Percentiles rank a stretch among this genome's conserved stretches.
Evolutionary conservation across 2,797 vertebrate species (phyloP).

Genomic region (Sparidentex hasta): DNA sequence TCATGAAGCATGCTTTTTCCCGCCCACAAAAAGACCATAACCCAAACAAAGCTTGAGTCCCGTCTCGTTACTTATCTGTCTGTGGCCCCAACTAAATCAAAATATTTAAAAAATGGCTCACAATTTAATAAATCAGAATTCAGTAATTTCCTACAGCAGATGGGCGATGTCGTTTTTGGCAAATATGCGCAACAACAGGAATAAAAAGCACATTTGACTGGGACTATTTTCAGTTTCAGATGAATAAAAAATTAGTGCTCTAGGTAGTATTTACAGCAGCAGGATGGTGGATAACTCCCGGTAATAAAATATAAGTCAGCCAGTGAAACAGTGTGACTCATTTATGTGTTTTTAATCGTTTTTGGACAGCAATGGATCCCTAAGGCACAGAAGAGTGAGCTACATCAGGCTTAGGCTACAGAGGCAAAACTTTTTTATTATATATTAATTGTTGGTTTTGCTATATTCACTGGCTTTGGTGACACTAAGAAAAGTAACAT

Average conservation of each 20-base stretch:
- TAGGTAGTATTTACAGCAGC: constrained; percentile 14
- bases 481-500: not conserved
- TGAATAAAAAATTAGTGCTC: constrained; percentile 14
- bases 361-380: constrained; percentile 1
- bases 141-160: not conserved
- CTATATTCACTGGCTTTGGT: not conserved
- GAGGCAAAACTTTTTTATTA: not conserved
- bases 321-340: not conserved
- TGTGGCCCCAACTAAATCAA: not conserved
- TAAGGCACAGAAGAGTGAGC: not conserved
- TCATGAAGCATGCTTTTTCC: not conserved
- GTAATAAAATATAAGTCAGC: constrained; percentile 2
- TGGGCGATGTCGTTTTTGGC: not conserved
- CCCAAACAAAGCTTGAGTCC: not conserved
- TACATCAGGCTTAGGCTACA: not conserved
- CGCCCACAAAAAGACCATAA: not conserved
- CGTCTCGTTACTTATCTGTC: not conserved
- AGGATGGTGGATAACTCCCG: not conserved
- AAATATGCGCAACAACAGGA: not conserved
- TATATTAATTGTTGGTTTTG: not conserved
- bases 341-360: constrained; percentile 14
- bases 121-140: not conserved
- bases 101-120: not conserved
- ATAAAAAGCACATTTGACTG: not conserved
- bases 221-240: constrained; percentile 7